Conservation (phyloP, 2,797 vertebrate species). For the Bradypodion ventrale region DNA sequence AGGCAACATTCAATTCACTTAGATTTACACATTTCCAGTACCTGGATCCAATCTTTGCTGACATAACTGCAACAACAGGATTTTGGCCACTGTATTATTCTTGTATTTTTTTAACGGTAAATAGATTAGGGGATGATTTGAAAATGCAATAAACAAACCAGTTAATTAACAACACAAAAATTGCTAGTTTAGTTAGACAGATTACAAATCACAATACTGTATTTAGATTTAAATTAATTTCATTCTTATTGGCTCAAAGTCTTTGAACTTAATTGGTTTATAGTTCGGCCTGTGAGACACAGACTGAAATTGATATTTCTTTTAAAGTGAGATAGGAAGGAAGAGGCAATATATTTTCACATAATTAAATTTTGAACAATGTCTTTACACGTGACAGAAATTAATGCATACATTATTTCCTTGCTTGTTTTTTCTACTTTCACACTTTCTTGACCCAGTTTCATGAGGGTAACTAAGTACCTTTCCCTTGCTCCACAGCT, state of each 20-base stretch:
- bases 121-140: no score
- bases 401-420: neutral
- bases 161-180: neutral
- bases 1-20: no score
- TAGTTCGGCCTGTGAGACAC: neutral
- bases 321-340: neutral
- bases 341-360: neutral
- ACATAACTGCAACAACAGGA: no score
- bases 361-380: conserved; percentile 15
- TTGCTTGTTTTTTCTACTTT: conserved; percentile 27
- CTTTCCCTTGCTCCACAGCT: conserved; percentile 44
- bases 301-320: neutral
- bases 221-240: neutral
- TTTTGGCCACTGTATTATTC: no score
- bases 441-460: conserved; percentile 1
- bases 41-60: no score
- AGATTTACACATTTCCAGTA: no score
- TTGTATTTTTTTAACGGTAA: no score
- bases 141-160: no score
- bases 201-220: neutral
- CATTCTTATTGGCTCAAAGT: neutral
- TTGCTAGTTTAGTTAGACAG: neutral
- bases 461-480: conserved; percentile 40
- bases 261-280: neutral
- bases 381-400: neutral